Conservation (phyloP, 1,140 invertebrate genomes). For the Aphidius gifuensis region DNA sequence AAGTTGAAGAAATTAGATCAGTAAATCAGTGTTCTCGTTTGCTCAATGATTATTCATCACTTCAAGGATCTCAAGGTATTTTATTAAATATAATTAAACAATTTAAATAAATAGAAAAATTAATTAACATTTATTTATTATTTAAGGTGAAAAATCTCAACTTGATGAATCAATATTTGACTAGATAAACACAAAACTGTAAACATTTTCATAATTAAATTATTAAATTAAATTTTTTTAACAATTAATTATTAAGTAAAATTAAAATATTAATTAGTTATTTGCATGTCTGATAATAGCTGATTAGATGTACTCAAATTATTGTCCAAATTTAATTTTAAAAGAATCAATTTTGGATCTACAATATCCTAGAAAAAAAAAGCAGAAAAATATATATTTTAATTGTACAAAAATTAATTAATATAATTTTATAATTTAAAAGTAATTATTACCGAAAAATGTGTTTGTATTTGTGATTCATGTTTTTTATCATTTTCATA, state of each 20-base stretch:
- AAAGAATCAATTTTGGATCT: slow-evolving; percentile 43
- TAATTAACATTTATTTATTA: slow-evolving; percentile 10
- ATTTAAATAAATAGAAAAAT: background rate
- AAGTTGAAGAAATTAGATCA: slow-evolving; percentile 5
- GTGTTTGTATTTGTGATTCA: slow-evolving; percentile 25
- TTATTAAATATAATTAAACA: background rate
- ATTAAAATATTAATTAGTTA: slow-evolving; percentile 22
- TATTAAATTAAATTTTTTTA: slow-evolving; percentile 14
- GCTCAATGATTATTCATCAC: background rate
- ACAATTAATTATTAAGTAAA: slow-evolving; percentile 9
- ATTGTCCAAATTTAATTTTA: slow-evolving; percentile 44
- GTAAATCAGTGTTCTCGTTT: slow-evolving; percentile 1
- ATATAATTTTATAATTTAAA: slow-evolving; percentile 7
- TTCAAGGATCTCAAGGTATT: slow-evolving; percentile 2
- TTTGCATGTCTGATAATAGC: slow-evolving; percentile 19
- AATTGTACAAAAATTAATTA: slow-evolving; percentile 22
- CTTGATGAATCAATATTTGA: slow-evolving; percentile 11
- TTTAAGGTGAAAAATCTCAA: slow-evolving; percentile 22
- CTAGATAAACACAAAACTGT: too few relatives aligned
- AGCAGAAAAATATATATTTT: background rate
- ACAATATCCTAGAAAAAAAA: slow-evolving; percentile 39
- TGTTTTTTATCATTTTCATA: too few relatives aligned
- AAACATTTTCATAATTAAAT: background rate
- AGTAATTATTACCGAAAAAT: slow-evolving; percentile 33
- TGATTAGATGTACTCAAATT: slow-evolving; percentile 32